Evolutionary conservation across 2,113 vertebrate species (phyloP).

Genomic region (Apodemus speciosus): DNA sequence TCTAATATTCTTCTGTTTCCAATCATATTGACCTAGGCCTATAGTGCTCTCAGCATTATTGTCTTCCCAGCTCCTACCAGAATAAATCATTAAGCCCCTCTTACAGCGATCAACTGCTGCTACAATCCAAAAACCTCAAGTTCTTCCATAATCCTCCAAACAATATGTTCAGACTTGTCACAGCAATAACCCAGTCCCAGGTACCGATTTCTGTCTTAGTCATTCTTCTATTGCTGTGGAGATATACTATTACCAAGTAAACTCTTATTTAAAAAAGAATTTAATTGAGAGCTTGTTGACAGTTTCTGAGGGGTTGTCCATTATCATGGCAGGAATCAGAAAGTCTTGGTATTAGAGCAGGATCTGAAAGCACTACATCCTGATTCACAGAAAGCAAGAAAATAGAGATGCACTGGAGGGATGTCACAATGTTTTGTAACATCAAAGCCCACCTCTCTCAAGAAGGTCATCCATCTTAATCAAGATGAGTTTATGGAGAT

Average conservation of each 20-base stretch:
- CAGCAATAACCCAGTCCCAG: not conserved
- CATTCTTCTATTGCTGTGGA: not conserved
- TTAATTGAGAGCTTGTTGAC: not conserved
- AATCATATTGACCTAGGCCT: not conserved
- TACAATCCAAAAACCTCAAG: not conserved
- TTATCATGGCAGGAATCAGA: not conserved
- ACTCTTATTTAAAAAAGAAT: not conserved
- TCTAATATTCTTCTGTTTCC: not conserved
- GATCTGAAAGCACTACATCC: not conserved
- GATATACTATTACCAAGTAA: not conserved
- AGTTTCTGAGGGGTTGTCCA: not conserved
- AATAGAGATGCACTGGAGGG: not conserved
- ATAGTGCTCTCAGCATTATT: not conserved
- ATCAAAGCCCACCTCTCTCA: not conserved
- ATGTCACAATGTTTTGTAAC: not conserved
- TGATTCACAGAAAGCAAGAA: not conserved
- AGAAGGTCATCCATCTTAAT: not conserved
- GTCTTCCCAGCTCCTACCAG: not conserved
- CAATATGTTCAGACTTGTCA: not conserved
- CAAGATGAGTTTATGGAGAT: not conserved
- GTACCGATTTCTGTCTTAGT: too few species aligned
- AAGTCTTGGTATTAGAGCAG: not conserved
- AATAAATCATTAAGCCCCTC: not conserved
- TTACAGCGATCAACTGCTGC: not conserved
- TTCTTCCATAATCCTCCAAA: not conserved